Base-by-base conservation (phyloP, 2,888 invertebrate genomes). In the Alloscopus bannaensis region DNA sequence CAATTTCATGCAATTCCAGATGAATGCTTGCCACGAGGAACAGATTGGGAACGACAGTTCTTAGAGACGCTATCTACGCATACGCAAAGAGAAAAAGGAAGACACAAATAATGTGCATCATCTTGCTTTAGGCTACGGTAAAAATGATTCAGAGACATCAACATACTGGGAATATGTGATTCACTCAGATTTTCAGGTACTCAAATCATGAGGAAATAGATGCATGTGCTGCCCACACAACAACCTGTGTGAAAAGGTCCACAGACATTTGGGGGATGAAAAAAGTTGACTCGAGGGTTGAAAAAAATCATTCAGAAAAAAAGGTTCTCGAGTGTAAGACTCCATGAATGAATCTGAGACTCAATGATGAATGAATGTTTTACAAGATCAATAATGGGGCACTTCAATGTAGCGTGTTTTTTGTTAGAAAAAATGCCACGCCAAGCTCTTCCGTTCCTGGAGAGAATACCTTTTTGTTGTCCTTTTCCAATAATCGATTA, bases 1-100 rank as follows among this genome's bases (percentile, higher is more conserved):
- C 73, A 52, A 73, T 73, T 73, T 73, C 73, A 73, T 57, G 73
- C 73, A 57, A 73, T 73, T 65, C 73, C 73, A 65, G 73, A 26
- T 42, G 65, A 65, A 73, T 72, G 62, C 59, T 52, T 72, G 50
- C 52, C 52, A 57, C 60, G 40, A 36, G 60, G 36, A 13, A 36
- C 13, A 22, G 28, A 50, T 11, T 50, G 57, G 28, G n/a, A 57
- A 50, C 6, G 3, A 8, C 28, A 57, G 36, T 36, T 36, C 13
- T 36, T 18, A 50, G 6, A 11, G 16, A 50, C 4, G 16, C 4
- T 50, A 50, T n/a, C 16, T 18, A 50, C 4, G 50, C n/a, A 18
- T 50, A 13, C 20, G 20, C 50, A 18, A 50, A 50, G 50, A n/a
- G n/a, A 20, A 20, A n/a, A 13, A 50, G 13, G 6, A 50, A 4